Evolutionary conservation across 1,140 invertebrate species (phyloP).

Genomic region (Phocides pigmalion): DNA sequence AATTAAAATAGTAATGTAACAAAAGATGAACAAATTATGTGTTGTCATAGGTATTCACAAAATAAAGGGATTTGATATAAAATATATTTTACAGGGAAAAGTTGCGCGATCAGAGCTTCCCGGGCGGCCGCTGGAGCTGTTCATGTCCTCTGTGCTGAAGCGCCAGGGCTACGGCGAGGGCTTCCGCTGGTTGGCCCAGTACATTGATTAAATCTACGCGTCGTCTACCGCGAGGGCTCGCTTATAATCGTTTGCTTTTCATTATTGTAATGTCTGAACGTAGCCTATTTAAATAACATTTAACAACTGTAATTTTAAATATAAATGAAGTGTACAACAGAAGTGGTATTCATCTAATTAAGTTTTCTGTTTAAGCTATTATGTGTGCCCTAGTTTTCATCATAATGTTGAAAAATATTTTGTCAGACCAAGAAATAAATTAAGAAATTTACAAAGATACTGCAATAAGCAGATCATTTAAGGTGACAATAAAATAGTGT

Average conservation of each 20-base stretch:
- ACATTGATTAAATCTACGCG: conserved; percentile 92
- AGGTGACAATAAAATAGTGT: conserved; percentile 12
- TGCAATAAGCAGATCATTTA: background rate
- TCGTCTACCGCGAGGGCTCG: conserved; percentile 32
- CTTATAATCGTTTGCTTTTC: conserved; percentile 47
- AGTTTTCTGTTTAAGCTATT: background rate
- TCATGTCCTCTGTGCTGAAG: conserved; percentile 99
- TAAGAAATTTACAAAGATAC: too few species aligned
- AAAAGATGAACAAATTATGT: too few species aligned
- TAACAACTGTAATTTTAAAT: background rate
- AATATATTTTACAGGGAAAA: conserved; percentile 89
- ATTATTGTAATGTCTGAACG: conserved; percentile 36
- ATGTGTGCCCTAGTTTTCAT: background rate
- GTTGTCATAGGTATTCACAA: too few species aligned
- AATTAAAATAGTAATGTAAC: too few species aligned
- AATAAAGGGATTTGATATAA: too few species aligned
- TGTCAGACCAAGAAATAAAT: too few species aligned
- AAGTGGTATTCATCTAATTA: background rate
- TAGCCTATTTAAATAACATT: conserved; percentile 34
- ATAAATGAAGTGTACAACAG: background rate
- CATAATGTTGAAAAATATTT: too few species aligned
- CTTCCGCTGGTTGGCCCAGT: conserved; percentile 99
- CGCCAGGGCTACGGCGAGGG: conserved; percentile 99
- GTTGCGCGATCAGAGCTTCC: conserved; percentile 94
- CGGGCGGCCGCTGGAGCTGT: conserved; percentile 98